Evolutionary conservation across 2,113 vertebrate species (phyloP).

Genomic region (Muscicapa adusta): DNA sequence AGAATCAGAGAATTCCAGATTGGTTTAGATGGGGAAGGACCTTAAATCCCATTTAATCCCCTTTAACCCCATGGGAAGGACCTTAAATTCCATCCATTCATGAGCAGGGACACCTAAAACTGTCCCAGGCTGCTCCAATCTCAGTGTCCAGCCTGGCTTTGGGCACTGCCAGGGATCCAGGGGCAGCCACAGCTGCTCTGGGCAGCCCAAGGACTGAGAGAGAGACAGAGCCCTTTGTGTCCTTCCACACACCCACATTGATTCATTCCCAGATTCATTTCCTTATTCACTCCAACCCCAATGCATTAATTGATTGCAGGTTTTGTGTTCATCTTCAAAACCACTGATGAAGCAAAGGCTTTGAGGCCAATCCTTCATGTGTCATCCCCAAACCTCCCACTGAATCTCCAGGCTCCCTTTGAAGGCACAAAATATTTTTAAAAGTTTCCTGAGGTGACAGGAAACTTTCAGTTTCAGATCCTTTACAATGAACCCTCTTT

Average conservation of each 20-base stretch:
- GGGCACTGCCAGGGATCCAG: background rate
- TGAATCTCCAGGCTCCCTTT: conserved; percentile 4
- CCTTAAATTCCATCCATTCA: accelerated
- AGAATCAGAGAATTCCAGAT: background rate
- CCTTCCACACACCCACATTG: background rate
- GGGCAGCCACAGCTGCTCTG: background rate
- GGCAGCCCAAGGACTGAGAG: background rate
- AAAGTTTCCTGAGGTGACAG: conserved; percentile 18
- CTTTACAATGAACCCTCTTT: background rate
- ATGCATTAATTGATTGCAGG: background rate
- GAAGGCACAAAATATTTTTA: background rate
- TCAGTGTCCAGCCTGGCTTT: background rate
- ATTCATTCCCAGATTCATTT: background rate
- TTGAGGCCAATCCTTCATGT: background rate
- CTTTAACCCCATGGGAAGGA: background rate
- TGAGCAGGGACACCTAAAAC: background rate
- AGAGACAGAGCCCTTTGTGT: background rate
- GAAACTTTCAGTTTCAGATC: background rate
- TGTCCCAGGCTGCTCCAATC: background rate
- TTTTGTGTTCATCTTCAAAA: background rate
- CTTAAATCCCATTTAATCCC: background rate
- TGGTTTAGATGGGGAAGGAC: background rate
- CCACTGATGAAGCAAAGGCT: background rate
- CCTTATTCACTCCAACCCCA: background rate
- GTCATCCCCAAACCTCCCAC: background rate